A percentile compares a stretch with the other conserved stretches of the same genome.
Conservation (phyloP, 2,797 vertebrate genomes). For the Lithobates sylvaticus region DNA sequence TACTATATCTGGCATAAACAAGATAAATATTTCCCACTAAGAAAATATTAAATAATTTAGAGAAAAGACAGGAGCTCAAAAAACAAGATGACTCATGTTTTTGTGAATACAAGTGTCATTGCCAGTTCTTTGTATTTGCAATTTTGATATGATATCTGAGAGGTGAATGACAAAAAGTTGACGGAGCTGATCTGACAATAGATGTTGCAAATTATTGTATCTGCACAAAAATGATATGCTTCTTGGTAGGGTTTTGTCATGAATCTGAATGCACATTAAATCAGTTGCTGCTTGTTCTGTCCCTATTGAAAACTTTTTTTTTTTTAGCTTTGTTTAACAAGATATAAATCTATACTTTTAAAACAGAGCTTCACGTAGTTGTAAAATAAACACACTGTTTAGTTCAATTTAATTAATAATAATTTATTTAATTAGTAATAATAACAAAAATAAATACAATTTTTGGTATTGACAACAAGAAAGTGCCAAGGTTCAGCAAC, state of each 20-base stretch:
- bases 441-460: too few relatives aligned
- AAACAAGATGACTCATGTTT: slow-evolving; percentile 46
- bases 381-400: too few relatives aligned
- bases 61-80: slow-evolving; percentile 38
- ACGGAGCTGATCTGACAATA: slow-evolving; percentile 43
- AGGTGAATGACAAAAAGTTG: slow-evolving; percentile 41
- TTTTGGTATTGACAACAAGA: too few relatives aligned
- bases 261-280: slow-evolving; percentile 35
- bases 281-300: too few relatives aligned
- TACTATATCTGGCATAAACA: slow-evolving; percentile 44
- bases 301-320: too few relatives aligned
- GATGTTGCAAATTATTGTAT: slow-evolving; percentile 18
- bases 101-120: slow-evolving; percentile 43
- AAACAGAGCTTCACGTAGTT: too few relatives aligned
- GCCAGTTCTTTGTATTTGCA: slow-evolving; percentile 41
- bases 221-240: slow-evolving; percentile 30
- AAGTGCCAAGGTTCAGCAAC: too few relatives aligned
- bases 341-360: too few relatives aligned
- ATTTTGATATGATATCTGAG: slow-evolving; percentile 67
- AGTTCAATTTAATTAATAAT: too few relatives aligned
- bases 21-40: slow-evolving; percentile 51
- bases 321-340: too few relatives aligned
- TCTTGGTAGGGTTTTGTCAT: slow-evolving; percentile 24
- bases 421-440: too few relatives aligned
- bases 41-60: slow-evolving; percentile 35